Conservation (phyloP, 2,113 vertebrate genomes). For the Miniopterus natalensis region DNA sequence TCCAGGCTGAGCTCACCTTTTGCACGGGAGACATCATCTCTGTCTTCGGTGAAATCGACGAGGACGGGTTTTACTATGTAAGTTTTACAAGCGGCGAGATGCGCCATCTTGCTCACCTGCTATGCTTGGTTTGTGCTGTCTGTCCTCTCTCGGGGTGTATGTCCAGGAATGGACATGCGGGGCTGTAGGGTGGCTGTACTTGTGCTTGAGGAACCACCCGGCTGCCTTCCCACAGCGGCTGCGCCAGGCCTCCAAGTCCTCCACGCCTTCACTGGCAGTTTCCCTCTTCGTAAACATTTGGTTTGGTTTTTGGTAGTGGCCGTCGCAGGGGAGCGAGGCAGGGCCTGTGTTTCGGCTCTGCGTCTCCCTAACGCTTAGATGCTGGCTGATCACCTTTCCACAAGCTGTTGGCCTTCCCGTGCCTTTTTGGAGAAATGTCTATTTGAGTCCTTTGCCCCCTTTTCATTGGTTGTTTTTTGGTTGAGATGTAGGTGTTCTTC, state of each 20-base stretch:
- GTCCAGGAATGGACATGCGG: accelerated
- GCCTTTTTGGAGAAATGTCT: neutral
- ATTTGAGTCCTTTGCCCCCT: neutral
- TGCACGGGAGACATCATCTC: constrained; percentile 98
- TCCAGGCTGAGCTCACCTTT: constrained; percentile 96
- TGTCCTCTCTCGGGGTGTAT: accelerated
- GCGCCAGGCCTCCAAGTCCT: neutral
- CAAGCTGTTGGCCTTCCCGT: too few species aligned
- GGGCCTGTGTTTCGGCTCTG: neutral
- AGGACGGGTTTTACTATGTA: constrained; percentile 99
- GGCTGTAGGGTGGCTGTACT: neutral
- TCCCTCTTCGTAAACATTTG: accelerated
- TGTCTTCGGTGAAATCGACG: constrained; percentile 97
- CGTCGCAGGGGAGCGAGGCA: neutral
- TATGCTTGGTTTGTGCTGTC: accelerated
- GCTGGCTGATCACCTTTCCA: neutral
- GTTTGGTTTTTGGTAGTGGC: neutral
- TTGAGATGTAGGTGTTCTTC: neutral
- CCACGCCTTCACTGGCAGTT: too few species aligned
- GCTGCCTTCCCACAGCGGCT: neutral
- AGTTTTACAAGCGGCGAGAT: constrained; percentile 84
- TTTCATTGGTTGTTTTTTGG: too few species aligned
- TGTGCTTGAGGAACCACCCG: neutral
- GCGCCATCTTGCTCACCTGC: accelerated
- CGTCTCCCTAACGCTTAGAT: neutral